Conservation (phyloP, 2,113 vertebrate species). For the Amazona vittata region DNA sequence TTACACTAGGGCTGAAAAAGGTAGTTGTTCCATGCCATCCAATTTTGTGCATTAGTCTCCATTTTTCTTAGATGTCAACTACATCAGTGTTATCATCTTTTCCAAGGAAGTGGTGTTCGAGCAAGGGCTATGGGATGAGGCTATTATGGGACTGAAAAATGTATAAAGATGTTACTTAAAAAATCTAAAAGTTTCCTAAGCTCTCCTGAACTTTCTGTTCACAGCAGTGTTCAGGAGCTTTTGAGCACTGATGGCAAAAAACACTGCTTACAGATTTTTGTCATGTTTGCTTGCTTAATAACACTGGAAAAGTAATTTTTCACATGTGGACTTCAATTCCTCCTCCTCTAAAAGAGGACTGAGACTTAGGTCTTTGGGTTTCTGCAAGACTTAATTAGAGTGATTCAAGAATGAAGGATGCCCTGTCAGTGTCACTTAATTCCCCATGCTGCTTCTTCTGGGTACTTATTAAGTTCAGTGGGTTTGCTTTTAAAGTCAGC, state of each 20-base stretch:
- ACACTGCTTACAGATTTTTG: neutral
- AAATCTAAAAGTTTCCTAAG: neutral
- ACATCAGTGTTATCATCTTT: neutral
- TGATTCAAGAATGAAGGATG: conserved; percentile 30
- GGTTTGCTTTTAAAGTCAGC: conserved; percentile 24
- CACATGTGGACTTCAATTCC: neutral
- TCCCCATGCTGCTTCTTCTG: neutral
- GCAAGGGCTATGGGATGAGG: neutral
- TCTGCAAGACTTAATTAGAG: conserved; percentile 38
- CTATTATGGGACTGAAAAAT: neutral
- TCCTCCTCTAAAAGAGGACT: neutral
- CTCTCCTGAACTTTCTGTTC: neutral
- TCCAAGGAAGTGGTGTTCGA: neutral
- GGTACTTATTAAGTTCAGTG: conserved; percentile 1
- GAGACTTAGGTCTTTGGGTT: neutral
- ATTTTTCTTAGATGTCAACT: neutral
- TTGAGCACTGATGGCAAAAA: neutral
- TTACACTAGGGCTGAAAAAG: neutral
- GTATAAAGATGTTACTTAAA: neutral
- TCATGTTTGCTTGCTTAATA: neutral
- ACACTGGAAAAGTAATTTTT: neutral
- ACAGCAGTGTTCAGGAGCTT: neutral
- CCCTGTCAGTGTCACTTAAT: conserved; percentile 1
- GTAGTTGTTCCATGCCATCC: neutral
- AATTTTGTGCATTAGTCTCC: neutral